phyloP scores from a whole-genome alignment of 2,888 invertebrate genomes.

The Cyrtodaria siliqua region DNA sequence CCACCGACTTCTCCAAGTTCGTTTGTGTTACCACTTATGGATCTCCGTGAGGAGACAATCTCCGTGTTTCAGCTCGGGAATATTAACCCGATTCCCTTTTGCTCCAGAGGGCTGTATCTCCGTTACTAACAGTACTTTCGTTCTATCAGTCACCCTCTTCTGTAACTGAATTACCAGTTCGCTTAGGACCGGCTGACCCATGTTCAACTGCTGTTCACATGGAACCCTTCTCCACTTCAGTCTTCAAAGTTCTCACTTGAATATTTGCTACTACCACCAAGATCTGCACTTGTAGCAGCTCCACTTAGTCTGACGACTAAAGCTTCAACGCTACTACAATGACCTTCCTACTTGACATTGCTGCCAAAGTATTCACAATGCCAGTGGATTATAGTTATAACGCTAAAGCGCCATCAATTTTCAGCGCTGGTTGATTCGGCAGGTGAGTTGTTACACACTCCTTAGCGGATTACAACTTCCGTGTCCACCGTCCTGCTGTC shows the following conservation, averaged over 20 bases:
- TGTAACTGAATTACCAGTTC: too few species aligned
- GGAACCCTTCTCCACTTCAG: slow-evolving; percentile 87
- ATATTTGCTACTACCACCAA: slow-evolving; percentile 92
- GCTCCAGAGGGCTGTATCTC: too few species aligned
- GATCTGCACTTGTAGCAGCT: slow-evolving; percentile 88
- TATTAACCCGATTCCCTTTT: slow-evolving; percentile 85
- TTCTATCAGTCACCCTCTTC: too few species aligned
- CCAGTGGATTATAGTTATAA: too few species aligned
- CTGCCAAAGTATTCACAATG: too few species aligned
- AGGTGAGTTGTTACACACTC: slow-evolving; percentile 85
- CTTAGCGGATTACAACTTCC: slow-evolving; percentile 91
- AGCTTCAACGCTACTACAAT: slow-evolving; percentile 88
- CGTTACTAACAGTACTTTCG: too few species aligned
- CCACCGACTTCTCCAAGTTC: slow-evolving; percentile 84
- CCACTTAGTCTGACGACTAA: slow-evolving; percentile 88
- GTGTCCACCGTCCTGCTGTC: slow-evolving; percentile 92
- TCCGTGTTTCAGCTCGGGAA: slow-evolving; percentile 88
- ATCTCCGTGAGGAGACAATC: slow-evolving; percentile 88
- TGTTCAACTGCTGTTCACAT: slow-evolving; percentile 88
- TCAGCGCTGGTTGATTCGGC: slow-evolving; percentile 17
- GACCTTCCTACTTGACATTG: slow-evolving; percentile 89
- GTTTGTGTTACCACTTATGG: slow-evolving; percentile 87
- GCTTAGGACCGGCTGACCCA: too few species aligned
- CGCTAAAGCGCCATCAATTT: slow-evolving; percentile 86
- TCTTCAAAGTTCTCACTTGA: slow-evolving; percentile 88